These are phyloP conservation scores for Nephotettix cincticeps DNA, from an alignment of 1,140 invertebrate species.

Conservation along the genomic window DNA sequence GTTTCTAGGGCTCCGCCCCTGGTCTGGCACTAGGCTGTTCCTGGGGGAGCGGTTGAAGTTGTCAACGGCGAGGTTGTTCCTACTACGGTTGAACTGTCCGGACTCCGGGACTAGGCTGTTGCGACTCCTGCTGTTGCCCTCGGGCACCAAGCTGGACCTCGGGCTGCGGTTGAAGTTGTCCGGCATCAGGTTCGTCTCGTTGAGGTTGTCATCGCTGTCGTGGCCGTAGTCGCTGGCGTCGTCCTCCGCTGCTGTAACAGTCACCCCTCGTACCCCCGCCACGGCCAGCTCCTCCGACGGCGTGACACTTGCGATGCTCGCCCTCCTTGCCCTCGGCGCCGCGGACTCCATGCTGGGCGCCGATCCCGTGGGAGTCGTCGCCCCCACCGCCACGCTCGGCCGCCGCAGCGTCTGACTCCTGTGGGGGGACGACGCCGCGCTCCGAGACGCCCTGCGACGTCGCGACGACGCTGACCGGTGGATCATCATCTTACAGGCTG, in stretches of 20 bases:
- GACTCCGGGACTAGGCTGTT: constrained; percentile 57
- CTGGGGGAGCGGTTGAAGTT: constrained; percentile 55
- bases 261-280: constrained; percentile 32
- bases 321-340: constrained; percentile 45
- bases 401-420: constrained; percentile 30
- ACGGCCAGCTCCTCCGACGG: constrained; percentile 17
- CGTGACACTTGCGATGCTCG: constrained; percentile 49
- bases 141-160: constrained; percentile 55
- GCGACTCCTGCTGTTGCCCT: constrained; percentile 55
- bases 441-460: constrained; percentile 61
- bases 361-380: constrained; percentile 45
- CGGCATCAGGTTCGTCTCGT: constrained; percentile 25
- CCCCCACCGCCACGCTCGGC: constrained; percentile 41
- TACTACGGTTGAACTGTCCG: constrained; percentile 40
- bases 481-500: constrained; percentile 52
- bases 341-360: constrained; percentile 46
- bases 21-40: constrained; percentile 60
- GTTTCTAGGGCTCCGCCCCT: constrained; percentile 47
- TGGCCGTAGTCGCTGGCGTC: constrained; percentile 27
- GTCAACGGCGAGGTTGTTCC: constrained; percentile 54
- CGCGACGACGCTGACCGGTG: constrained; percentile 65
- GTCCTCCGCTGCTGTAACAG: constrained; percentile 36
- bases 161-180: constrained; percentile 30
- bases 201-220: constrained; percentile 28
- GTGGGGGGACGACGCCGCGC: constrained; percentile 61